Conservation (phyloP, 30 jellyfish, hydroid and myxozoan species). For the Aurelia aurita region DNA sequence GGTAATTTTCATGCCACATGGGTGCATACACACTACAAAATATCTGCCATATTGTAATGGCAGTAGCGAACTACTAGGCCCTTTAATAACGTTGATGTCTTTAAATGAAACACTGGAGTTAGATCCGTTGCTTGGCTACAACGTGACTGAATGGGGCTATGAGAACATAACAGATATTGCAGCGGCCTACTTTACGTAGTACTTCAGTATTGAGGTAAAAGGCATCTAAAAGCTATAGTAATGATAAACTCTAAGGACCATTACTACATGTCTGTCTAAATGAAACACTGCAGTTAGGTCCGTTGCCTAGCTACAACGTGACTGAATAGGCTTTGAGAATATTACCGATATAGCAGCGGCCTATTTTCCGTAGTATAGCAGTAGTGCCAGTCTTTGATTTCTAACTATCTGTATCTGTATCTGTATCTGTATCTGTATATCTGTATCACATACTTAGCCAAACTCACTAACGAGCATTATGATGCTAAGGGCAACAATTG, state of each 20-base stretch:
- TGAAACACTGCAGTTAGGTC: slow-evolving; percentile 54
- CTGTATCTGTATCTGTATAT: too few relatives aligned
- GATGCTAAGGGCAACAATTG: too few relatives aligned
- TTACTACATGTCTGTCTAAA: too few relatives aligned
- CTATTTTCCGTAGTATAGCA: slow-evolving; percentile 48
- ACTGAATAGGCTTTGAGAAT: slow-evolving; percentile 66
- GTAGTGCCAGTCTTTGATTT: background rate
- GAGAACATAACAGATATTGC: slow-evolving; percentile 85
- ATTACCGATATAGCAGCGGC: slow-evolving; percentile 89
- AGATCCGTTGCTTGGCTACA: slow-evolving; percentile 40
- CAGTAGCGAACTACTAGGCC: slow-evolving; percentile 93
- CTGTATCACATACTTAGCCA: too few relatives aligned
- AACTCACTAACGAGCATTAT: too few relatives aligned
- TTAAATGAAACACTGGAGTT: slow-evolving; percentile 64
- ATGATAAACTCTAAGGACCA: too few relatives aligned
- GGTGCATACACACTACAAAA: slow-evolving; percentile 81
- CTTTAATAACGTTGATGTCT: slow-evolving; percentile 88
- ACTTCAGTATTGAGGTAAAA: too few relatives aligned
- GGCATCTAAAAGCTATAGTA: too few relatives aligned
- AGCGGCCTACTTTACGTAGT: slow-evolving; percentile 84
- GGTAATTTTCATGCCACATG: slow-evolving; percentile 64
- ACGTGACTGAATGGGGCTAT: slow-evolving; percentile 57
- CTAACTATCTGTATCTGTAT: too few relatives aligned
- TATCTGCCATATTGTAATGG: slow-evolving; percentile 93
- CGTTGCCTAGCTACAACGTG: slow-evolving; percentile 27